Conservation (phyloP, 2,888 invertebrate genomes). For the Cephus pygmeus region DNA sequence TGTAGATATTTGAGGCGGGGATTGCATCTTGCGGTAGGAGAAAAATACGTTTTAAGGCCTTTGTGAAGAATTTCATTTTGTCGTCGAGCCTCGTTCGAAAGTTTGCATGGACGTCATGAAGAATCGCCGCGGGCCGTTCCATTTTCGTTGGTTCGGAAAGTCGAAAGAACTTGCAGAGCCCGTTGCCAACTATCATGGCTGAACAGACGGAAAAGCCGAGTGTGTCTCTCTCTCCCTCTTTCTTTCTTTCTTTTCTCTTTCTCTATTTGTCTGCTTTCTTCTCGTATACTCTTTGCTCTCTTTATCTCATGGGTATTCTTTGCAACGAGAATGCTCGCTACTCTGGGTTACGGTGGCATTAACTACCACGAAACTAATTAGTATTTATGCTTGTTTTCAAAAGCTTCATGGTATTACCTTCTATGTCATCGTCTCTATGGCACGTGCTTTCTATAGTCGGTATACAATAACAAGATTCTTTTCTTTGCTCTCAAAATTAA, state of each 20-base stretch:
- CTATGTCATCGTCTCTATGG: conserved; percentile 19
- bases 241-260: not conserved
- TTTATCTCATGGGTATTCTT: conserved; percentile 16
- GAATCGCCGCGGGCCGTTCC: not conserved
- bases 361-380: conserved; percentile 38
- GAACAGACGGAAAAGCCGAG: not conserved
- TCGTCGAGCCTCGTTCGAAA: not conserved
- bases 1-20: conserved; percentile 48
- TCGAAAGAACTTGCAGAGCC: not conserved
- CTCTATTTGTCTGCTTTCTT: not conserved
- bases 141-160: not conserved
- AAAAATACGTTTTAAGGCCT: not conserved
- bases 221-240: not conserved
- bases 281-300: conserved; percentile 3
- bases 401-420: conserved; percentile 32
- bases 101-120: not conserved
- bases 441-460: not conserved
- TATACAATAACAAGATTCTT: not conserved
- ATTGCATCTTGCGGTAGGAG: not conserved
- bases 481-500: no score
- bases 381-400: conserved; percentile 42
- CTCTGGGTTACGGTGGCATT: conserved; percentile 10
- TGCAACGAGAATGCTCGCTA: conserved; percentile 30
- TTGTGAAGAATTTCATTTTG: not conserved
- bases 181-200: not conserved